Conservation (phyloP, 2,797 vertebrate species). For the Valencia hispanica region DNA sequence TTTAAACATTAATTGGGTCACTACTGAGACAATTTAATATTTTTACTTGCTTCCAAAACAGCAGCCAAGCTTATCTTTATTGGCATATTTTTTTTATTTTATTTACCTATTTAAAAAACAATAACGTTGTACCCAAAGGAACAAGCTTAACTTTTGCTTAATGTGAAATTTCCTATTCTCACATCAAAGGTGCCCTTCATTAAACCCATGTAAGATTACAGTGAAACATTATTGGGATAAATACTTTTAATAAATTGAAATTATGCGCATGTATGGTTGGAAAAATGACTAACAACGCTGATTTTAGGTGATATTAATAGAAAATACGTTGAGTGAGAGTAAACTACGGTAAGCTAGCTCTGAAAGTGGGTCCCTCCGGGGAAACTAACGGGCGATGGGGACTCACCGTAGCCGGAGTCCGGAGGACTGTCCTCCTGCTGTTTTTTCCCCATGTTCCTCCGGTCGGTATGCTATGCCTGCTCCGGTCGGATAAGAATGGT, state of each 20-base stretch:
- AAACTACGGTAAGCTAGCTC: background rate
- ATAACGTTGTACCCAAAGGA: too few relatives aligned
- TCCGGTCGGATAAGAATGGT: background rate
- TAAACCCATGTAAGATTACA: background rate
- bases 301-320: background rate
- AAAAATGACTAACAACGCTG: background rate
- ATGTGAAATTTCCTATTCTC: background rate
- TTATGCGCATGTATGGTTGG: too few relatives aligned
- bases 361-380: background rate
- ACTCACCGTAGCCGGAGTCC: conserved; percentile 75
- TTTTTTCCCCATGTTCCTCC: conserved; percentile 70
- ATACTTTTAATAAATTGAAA: background rate
- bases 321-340: background rate
- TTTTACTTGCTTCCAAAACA: background rate
- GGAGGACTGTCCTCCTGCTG: conserved; percentile 50
- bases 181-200: background rate
- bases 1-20: too few relatives aligned
- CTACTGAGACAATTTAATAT: background rate
- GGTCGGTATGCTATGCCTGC: too few relatives aligned
- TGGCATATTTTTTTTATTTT: background rate
- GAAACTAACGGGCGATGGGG: conserved; percentile 8
- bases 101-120: background rate
- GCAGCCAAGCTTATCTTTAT: background rate
- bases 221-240: background rate
- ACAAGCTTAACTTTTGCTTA: background rate